Conservation (phyloP, 2,113 vertebrate genomes). For the Bubo blakistoni region DNA sequence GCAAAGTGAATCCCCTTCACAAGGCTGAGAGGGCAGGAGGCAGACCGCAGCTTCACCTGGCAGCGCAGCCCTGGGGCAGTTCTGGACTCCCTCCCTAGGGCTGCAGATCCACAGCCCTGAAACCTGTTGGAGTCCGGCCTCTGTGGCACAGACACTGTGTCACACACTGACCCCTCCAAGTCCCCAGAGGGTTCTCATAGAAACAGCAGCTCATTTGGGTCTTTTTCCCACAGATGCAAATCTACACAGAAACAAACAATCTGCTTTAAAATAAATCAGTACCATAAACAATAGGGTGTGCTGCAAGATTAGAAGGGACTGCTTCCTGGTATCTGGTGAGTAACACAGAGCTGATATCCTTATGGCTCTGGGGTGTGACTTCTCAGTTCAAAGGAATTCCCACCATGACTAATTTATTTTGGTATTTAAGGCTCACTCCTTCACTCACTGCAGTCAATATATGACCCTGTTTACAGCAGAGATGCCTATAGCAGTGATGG, state of each 20-base stretch:
- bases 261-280: slow-evolving; percentile 26
- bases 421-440: slow-evolving; percentile 9
- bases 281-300: background rate
- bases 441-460: background rate
- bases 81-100: background rate
- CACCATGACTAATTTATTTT: slow-evolving; percentile 8
- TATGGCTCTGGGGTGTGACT: background rate
- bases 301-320: background rate
- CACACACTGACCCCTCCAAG: background rate
- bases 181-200: background rate
- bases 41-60: background rate
- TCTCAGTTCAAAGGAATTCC: slow-evolving; percentile 51
- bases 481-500: background rate
- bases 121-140: background rate
- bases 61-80: background rate
- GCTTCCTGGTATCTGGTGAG: background rate
- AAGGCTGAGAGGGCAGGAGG: background rate
- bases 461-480: background rate
- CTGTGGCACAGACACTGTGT: background rate
- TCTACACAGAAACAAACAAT: slow-evolving; percentile 23
- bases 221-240: slow-evolving; percentile 36
- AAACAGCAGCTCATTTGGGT: background rate
- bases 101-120: background rate
- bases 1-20: background rate
- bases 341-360: background rate